These are phyloP conservation scores for Fulmarus glacialis DNA, from an alignment of 2,113 vertebrate genomes.

Conservation along the genomic window DNA sequence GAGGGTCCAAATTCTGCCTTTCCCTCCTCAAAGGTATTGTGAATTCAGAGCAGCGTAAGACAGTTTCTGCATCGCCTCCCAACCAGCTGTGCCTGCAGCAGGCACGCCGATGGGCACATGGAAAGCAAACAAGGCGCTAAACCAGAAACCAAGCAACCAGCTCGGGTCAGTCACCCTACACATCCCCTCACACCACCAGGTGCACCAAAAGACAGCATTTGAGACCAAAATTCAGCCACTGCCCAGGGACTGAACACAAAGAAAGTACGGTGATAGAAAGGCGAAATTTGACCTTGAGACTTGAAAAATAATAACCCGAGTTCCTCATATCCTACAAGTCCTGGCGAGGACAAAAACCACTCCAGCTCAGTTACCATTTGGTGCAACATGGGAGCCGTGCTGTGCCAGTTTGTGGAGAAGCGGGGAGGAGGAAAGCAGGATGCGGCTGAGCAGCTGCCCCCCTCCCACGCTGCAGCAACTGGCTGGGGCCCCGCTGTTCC, in stretches of 20 bases:
- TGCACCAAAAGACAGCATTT: neutral
- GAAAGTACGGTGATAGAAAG: accelerated
- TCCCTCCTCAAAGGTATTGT: neutral
- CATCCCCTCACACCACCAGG: neutral
- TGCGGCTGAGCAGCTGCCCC: accelerated
- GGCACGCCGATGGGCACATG: accelerated
- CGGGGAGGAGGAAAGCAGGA: neutral
- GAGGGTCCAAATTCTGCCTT: neutral
- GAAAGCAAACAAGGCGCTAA: neutral
- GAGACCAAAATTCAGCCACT: neutral
- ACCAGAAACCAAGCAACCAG: neutral
- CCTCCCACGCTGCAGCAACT: neutral
- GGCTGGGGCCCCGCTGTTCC: neutral
- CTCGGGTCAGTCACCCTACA: neutral
- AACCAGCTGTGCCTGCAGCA: neutral
- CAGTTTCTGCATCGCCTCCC: neutral
- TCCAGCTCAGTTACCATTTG: neutral
- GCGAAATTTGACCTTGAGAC: neutral
- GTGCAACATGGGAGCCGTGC: neutral
- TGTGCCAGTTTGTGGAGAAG: neutral
- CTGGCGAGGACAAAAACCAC: neutral
- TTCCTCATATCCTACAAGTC: neutral
- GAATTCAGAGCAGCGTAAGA: accelerated
- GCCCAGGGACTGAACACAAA: neutral
- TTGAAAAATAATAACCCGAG: neutral